A percentile compares a stretch with the other conserved stretches of the same genome.
Evolutionary conservation across 1,140 invertebrate species (phyloP).

Genomic region (Diorhabda carinulata): DNA sequence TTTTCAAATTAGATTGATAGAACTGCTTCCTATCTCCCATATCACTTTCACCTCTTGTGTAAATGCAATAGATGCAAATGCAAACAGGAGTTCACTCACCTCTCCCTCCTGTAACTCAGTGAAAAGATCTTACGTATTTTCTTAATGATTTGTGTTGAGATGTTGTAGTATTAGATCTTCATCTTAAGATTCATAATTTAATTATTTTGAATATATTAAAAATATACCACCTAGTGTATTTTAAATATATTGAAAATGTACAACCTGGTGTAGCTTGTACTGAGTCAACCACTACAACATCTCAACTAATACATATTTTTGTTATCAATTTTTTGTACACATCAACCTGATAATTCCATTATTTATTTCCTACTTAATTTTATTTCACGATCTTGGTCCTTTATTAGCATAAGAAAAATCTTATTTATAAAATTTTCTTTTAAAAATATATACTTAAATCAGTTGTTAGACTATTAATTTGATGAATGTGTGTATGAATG

Average conservation of each 20-base stretch:
- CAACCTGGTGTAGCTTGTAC: too few species aligned
- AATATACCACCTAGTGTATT: too few species aligned
- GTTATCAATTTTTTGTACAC: slow-evolving; percentile 27
- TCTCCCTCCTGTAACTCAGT: slow-evolving; percentile 21
- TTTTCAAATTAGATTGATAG: slow-evolving; percentile 12
- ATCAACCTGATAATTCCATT: slow-evolving; percentile 21
- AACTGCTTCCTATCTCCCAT: slow-evolving; percentile 33
- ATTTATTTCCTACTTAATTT: slow-evolving; percentile 31
- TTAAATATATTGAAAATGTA: too few species aligned
- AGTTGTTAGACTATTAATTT: slow-evolving; percentile 35
- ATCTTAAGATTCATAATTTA: too few species aligned
- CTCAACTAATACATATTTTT: too few species aligned
- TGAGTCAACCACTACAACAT: too few species aligned
- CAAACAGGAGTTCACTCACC: slow-evolving; percentile 27
- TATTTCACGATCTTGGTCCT: slow-evolving; percentile 33
- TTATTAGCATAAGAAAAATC: slow-evolving; percentile 30
- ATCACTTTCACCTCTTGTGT: slow-evolving; percentile 34
- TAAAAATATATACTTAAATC: slow-evolving; percentile 38
- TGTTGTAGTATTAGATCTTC: too few species aligned
- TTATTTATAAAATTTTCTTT: slow-evolving; percentile 37
- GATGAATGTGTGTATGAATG: slow-evolving; percentile 29
- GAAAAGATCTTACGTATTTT: slow-evolving; percentile 26
- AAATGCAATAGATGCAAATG: slow-evolving; percentile 40
- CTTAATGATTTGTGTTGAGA: slow-evolving; percentile 20
- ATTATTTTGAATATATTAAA: too few species aligned